These are phyloP conservation scores for Tenebrosternarchus preto DNA, from an alignment of 2,113 vertebrate genomes.

Conservation along the genomic window DNA sequence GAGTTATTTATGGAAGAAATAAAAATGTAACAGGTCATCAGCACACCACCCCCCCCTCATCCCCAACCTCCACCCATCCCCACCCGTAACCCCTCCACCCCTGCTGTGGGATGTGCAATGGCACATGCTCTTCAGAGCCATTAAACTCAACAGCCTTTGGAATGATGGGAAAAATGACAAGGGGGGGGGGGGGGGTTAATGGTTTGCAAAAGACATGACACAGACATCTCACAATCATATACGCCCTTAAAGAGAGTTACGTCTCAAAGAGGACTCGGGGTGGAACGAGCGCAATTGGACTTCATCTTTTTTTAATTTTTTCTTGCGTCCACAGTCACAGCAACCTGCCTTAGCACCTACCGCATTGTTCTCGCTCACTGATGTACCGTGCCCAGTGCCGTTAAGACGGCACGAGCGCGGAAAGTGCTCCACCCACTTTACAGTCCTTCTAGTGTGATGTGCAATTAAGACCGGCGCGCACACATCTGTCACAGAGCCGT, in stretches of 20 bases:
- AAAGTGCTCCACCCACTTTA: slow-evolving; percentile 35
- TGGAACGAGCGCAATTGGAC: slow-evolving; percentile 17
- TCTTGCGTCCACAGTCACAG: not conserved
- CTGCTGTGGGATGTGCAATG: slow-evolving; percentile 28
- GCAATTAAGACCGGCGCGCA: slow-evolving; percentile 42
- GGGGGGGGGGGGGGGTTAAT: slow-evolving; percentile 67
- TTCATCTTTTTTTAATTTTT: too few relatives aligned
- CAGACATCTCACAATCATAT: slow-evolving; percentile 19
- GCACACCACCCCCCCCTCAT: slow-evolving; percentile 46
- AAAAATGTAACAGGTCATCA: slow-evolving; percentile 70
- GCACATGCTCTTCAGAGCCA: slow-evolving; percentile 43
- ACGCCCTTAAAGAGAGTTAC: not conserved
- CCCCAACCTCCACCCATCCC: not conserved
- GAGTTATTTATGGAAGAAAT: slow-evolving; percentile 71
- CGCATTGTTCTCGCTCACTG: slow-evolving; percentile 16
- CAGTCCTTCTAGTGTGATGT: not conserved
- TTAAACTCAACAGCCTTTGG: slow-evolving; percentile 54
- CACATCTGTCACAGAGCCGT: slow-evolving; percentile 49
- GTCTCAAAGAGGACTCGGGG: slow-evolving; percentile 1
- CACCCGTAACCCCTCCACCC: slow-evolving; percentile 9
- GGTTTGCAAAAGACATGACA: slow-evolving; percentile 65
- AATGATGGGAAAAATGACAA: slow-evolving; percentile 40
- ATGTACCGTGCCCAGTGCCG: slow-evolving; percentile 1
- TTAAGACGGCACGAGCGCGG: not conserved
- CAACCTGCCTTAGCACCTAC: slow-evolving; percentile 6